Percentiles rank a stretch among this genome's conserved stretches.
Conservation (phyloP, 2,113 vertebrate species). For the Mugil cephalus region DNA sequence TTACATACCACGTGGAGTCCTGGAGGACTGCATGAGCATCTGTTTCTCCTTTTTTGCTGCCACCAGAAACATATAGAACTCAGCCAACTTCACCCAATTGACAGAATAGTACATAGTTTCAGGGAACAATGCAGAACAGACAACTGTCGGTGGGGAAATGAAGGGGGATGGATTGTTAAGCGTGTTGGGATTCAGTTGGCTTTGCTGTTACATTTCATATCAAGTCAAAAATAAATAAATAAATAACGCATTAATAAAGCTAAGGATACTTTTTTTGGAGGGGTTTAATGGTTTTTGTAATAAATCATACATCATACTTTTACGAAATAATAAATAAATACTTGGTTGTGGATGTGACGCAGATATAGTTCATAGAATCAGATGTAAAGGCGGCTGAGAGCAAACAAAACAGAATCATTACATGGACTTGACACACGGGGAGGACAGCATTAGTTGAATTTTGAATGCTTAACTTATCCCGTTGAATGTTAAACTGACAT, state of each 20-base stretch:
- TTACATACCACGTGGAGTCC: constrained; percentile 71
- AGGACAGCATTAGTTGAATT: too few species aligned
- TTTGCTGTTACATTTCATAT: neutral
- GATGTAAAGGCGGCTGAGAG: too few species aligned
- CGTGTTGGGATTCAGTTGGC: neutral
- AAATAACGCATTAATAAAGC: neutral
- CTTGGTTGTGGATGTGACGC: too few species aligned
- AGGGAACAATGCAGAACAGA: constrained; percentile 12
- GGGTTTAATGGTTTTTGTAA: neutral
- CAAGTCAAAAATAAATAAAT: neutral
- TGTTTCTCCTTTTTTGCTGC: constrained; percentile 66
- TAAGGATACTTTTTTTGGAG: neutral
- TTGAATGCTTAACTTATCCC: too few species aligned
- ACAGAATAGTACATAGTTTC: constrained; percentile 47
- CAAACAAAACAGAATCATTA: too few species aligned
- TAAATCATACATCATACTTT: too few species aligned
- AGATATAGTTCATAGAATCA: too few species aligned
- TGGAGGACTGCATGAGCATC: constrained; percentile 70
- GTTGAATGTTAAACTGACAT: too few species aligned
- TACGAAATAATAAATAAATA: too few species aligned
- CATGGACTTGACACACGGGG: too few species aligned
- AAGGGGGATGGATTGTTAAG: neutral
- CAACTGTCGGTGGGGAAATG: constrained; percentile 11
- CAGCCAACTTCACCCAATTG: constrained; percentile 44
- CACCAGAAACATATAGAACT: constrained; percentile 57